Evolutionary conservation across 2,113 vertebrate genomes (phyloP).

Genomic region (Gopherus flavomarginatus): DNA sequence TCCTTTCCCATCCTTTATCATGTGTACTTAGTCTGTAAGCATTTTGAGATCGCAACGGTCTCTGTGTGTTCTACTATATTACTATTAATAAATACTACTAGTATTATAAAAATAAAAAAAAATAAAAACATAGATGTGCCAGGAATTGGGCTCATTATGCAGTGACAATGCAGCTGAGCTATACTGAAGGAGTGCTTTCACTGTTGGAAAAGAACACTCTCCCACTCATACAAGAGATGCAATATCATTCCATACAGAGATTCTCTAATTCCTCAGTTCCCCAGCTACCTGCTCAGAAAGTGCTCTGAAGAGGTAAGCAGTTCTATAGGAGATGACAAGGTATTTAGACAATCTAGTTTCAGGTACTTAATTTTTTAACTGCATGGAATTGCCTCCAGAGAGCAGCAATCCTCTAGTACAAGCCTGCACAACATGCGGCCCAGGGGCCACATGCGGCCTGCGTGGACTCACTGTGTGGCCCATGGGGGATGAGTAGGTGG

Average conservation of each 20-base stretch:
- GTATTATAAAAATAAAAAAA: neutral
- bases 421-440: no score
- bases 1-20: conserved; percentile 30
- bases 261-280: neutral
- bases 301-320: neutral
- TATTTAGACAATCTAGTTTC: conserved; percentile 12
- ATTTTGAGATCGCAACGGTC: neutral
- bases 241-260: neutral
- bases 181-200: neutral
- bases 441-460: no score
- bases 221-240: neutral
- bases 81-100: conserved; percentile 30
- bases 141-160: neutral
- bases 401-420: neutral
- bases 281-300: neutral
- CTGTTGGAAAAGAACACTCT: neutral
- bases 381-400: conserved; percentile 1
- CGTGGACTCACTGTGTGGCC: no score
- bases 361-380: conserved; percentile 43
- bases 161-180: neutral
- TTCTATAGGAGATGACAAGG: neutral
- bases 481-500: no score
- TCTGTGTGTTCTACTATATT: neutral
- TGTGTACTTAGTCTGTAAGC: conserved; percentile 30
- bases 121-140: neutral